Evolutionary conservation across 1,140 invertebrate species (phyloP).

Genomic region (Ericerus pela): DNA sequence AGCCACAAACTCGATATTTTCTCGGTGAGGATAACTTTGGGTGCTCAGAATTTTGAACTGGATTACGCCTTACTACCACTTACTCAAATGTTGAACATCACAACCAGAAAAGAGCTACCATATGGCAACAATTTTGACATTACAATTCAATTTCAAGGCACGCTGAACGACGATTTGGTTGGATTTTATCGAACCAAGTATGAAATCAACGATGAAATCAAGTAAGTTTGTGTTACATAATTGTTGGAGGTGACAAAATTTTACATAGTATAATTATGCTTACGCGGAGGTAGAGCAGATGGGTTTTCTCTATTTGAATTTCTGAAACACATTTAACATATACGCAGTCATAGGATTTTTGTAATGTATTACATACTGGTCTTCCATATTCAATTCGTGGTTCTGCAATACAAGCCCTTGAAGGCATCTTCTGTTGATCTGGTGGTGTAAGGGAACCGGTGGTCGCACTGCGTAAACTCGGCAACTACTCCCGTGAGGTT

Average conservation of each 20-base stretch:
- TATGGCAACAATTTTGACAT: constrained; percentile 5
- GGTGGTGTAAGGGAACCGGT: no score
- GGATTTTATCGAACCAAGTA: constrained; percentile 19
- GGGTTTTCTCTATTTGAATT: background rate
- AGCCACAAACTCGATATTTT: constrained; percentile 1
- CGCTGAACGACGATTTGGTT: constrained; percentile 16
- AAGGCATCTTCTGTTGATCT: no score
- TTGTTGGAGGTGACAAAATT: background rate
- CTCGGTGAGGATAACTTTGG: background rate
- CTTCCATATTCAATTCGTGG: no score
- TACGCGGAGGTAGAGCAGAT: background rate
- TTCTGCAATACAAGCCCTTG: no score
- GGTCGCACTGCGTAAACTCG: no score
- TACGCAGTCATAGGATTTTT: background rate
- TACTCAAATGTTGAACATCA: background rate
- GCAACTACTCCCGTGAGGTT: no score
- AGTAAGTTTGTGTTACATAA: constrained; percentile 8
- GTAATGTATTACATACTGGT: no score
- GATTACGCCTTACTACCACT: background rate
- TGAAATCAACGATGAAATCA: constrained; percentile 21
- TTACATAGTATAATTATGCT: background rate
- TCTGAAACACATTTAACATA: background rate
- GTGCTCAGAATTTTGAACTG: background rate
- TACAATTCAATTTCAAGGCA: constrained; percentile 15
- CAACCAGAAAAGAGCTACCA: background rate